Evolutionary conservation across 2,113 vertebrate genomes (phyloP), one percentile per base, ranked within the genome.

Genomic region (Natator depressus): DNA sequence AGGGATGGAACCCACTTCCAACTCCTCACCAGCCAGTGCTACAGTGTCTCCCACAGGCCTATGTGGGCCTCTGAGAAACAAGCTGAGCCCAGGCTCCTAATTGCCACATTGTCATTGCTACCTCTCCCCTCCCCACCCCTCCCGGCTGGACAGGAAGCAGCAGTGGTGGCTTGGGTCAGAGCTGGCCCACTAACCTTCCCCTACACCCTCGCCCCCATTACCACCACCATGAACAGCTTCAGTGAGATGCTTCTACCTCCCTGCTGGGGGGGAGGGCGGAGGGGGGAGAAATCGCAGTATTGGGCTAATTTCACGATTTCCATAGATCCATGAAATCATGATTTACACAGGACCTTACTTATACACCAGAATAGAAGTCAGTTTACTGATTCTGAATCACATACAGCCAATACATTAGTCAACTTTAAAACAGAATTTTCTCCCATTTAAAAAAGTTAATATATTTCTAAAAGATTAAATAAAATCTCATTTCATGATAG

Each of bases 241-340:
- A 22, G 19, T 20, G 65, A 9, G 65, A 72, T 72, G 35, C 19
- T 72, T 38, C n/a, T 38, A 72, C 35, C 9, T 72, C n/a, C 19
- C n/a, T 10, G n/a, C 35, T 72, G 4, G 35, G 8, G 62, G 13
- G 1, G 6, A 6, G n/a, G n/a, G n/a, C n/a, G 7, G 2, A 2
- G 14, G 2, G 7, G 16, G 16, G 31, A 8, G 4, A 14, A 65
- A n/a, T n/a, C 3, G 16, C 62, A 69, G 31, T 69, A 69, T 19
- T 69, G 35, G 8, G 35, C 65, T 9, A n/a, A n/a, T n/a, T n/a
- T 69, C 16, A n/a, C 35, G n/a, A n/a, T 69, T 69, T 35, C 65
- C 17, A n/a, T 69, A n/a, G 35, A 38, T n/a, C 65, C 17, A 69
- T n/a, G 14, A n/a, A 65, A 65, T 65, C 31, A 35, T 65, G 31